Evolutionary conservation across 2,888 invertebrate genomes (phyloP), one percentile per base, ranked within the genome.

Genomic region (Ormyrus rosae): DNA sequence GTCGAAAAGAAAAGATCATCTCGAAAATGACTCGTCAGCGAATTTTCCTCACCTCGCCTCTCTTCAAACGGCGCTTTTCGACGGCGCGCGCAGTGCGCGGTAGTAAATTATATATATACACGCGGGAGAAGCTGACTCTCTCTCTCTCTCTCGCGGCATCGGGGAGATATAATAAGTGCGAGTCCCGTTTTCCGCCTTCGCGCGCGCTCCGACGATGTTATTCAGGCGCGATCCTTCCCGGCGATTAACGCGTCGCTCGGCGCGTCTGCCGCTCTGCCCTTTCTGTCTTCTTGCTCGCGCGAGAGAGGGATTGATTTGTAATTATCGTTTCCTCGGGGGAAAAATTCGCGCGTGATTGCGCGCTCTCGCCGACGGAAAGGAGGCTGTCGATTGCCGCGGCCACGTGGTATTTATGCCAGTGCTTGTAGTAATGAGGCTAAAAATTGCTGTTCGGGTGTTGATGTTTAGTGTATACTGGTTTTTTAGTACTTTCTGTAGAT

Each of bases 211-310:
- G 10, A 6, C 53, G 50, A 51, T 53, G 53, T 67, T 9, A 50
- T 48, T 13, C 70, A 58, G 9, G 10, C 34, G 55, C 67, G 75
- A 75, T 68, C 60, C 45, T 60, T 50, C 58, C n/a, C 53, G 5
- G 10, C 68, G 75, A 75, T 75, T 67, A 75, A 75, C 75, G 67
- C 74, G 58, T 74, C 50, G 50, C 74, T 65, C 65, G 19, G 3
- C 60, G 19, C 46, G 5, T 70, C 5, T 2, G 13, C 50, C 46
- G 53, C 72, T 63, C 72, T 63, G 45, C 34, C 58, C 34, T 7
- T 60, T 55, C 46, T 55, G 5, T 46, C 58, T 7, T 13, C 53
- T 34, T 11, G 0, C 61, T 60, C 48, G 0, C 45, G 13, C 13
- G 46, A 34, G 34, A 13, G 34, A 19, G 9, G 53, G 56, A 64